These are phyloP conservation scores for Drosophila rubida DNA, from an alignment of 2,888 invertebrate genomes.

Conservation along the genomic window DNA sequence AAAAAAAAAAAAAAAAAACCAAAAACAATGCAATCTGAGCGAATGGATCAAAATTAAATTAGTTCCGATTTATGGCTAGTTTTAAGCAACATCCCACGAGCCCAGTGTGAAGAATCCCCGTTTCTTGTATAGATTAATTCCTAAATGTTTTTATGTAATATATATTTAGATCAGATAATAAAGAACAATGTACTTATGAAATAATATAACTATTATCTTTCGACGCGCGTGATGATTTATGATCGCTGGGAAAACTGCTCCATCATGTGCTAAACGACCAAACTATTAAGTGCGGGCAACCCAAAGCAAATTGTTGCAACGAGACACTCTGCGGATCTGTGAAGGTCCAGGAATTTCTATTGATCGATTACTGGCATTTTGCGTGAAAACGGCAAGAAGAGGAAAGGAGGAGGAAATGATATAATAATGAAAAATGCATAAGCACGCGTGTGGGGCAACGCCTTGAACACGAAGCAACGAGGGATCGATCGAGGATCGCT, in stretches of 20 bases:
- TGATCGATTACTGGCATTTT: conserved; percentile 64
- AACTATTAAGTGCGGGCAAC: conserved; percentile 70
- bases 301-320: conserved; percentile 69
- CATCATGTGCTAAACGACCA: conserved; percentile 74
- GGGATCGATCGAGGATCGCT: conserved; percentile 39
- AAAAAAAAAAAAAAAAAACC: conserved; percentile 7
- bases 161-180: conserved; percentile 43
- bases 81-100: conserved; percentile 22
- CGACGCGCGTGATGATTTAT: conserved; percentile 47
- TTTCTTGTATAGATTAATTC: conserved; percentile 32
- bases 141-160: conserved; percentile 68
- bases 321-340: conserved; percentile 7
- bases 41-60: conserved; percentile 71
- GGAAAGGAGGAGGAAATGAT: conserved; percentile 62
- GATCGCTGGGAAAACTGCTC: conserved; percentile 65
- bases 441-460: conserved; percentile 55
- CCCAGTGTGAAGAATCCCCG: conserved; percentile 39
- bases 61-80: conserved; percentile 34
- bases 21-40: conserved; percentile 59
- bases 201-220: conserved; percentile 2
- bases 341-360: conserved; percentile 27
- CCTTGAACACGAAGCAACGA: conserved; percentile 62
- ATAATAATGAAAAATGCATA: conserved; percentile 79
- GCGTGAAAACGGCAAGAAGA: conserved; percentile 62
- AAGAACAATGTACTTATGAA: conserved; percentile 38